Percentiles rank a stretch among this genome's conserved stretches.
phyloP scores from a whole-genome alignment of 2,113 vertebrate genomes.

The Ornithorhynchus anatinus region DNA sequence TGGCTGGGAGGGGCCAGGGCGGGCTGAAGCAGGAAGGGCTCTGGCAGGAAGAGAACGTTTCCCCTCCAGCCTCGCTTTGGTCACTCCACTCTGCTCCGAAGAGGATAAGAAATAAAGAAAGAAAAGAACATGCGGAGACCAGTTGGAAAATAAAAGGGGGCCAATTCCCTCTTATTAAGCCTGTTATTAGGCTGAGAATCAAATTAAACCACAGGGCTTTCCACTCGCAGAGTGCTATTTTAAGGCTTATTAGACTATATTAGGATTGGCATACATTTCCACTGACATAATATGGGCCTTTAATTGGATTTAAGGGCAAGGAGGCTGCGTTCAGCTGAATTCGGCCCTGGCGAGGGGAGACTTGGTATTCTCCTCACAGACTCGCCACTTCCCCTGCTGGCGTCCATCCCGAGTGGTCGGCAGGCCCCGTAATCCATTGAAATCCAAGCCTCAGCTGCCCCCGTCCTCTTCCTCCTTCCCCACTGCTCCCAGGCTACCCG shows the following conservation, averaged over 20 bases:
- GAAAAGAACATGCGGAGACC: constrained; percentile 61
- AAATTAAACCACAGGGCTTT: constrained; percentile 81
- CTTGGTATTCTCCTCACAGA: constrained; percentile 68
- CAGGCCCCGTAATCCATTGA: constrained; percentile 62
- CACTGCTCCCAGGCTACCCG: neutral
- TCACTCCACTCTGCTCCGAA: neutral
- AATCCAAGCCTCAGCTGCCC: constrained; percentile 61
- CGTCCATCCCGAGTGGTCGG: constrained; percentile 42
- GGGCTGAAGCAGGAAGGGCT: too few species aligned
- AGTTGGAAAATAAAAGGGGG: constrained; percentile 68
- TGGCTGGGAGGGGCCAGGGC: too few species aligned
- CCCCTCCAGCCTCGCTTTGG: accelerated
- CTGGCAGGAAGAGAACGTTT: too few species aligned
- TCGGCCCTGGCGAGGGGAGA: constrained; percentile 58
- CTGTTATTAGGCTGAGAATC: constrained; percentile 78
- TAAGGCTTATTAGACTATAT: constrained; percentile 85
- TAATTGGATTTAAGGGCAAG: constrained; percentile 82
- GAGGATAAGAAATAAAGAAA: constrained; percentile 36
- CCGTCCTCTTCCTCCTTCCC: constrained; percentile 10
- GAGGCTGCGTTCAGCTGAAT: constrained; percentile 74
- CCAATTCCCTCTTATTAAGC: constrained; percentile 74
- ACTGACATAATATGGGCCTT: constrained; percentile 79
- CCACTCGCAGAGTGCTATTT: constrained; percentile 78
- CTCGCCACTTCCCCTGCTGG: constrained; percentile 59
- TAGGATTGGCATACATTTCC: constrained; percentile 84